Evolutionary conservation across 2,113 vertebrate species (phyloP), one percentile per base, ranked within the genome.

Genomic region (Tragulus kanchil): DNA sequence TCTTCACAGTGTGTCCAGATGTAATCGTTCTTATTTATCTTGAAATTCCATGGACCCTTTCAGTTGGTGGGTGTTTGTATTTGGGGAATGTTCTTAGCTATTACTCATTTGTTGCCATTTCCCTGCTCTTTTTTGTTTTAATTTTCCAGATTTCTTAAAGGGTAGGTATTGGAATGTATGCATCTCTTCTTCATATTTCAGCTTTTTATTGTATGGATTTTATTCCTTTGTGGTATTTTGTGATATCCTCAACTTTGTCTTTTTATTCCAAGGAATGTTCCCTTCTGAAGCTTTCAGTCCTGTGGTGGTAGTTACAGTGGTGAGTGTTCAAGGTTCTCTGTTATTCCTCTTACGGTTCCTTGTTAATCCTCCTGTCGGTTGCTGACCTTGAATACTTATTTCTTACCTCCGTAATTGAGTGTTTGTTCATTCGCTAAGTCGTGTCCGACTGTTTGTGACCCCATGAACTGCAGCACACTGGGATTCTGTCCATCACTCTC

Each of bases 181-280:
- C 14, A 89, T 94, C 67, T 89, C 48, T 87, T 52, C n/a, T 93
- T 58, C 52, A 50, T 78, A 67, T 59, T 15, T 62, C 65, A 89
- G 26, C 19, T 75, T 64, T 62, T 56, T 48, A 56, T 73, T 61
- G 26, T 81, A 6, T 64, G 31, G 28, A 56, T 82, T 83, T 83
- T 69, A 56, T 77, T 67, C 21, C 71, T 67, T 85, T 67, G 16
- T 85, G n/a, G 23, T 89, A 56, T 50, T 28, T 50, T 85, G 3
- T 84, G 15, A 8, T 90, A 28, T 65, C 31, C 17, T 78, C 26
- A 31, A n/a, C 54, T 42, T 54, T 3, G 17, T 45, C 26, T 93
- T 93, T 93, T 61, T 79, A 13, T 79, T 31, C 69, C 36, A 78
- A 85, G 28, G 15, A 79, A 45, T 61, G 10, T 58, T 79, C 8